phyloP scores from a whole-genome alignment of 2,113 vertebrate genomes.

The Nesogale talazaci region DNA sequence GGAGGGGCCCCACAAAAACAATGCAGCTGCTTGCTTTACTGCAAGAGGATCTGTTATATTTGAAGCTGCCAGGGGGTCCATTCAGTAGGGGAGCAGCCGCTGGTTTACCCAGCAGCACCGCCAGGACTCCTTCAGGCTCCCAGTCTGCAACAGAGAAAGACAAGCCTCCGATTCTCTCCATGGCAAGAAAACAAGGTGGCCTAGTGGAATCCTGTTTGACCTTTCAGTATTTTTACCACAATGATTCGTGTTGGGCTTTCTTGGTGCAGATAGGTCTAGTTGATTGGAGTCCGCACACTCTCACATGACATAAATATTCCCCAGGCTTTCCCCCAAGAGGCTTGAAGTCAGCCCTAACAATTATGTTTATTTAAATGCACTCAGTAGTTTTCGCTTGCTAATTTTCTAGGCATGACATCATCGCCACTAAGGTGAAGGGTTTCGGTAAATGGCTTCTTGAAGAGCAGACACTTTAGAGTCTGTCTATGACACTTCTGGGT shows the following conservation, averaged over 20 bases:
- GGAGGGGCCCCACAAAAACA: not conserved
- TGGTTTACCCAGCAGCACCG: too few species aligned
- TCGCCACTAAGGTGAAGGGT: not conserved
- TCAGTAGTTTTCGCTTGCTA: not conserved
- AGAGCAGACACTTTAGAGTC: not conserved
- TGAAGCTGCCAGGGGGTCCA: not conserved
- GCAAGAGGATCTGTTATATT: not conserved
- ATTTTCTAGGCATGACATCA: slow-evolving; percentile 26
- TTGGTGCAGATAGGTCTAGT: slow-evolving; percentile 29
- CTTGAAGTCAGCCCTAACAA: slow-evolving; percentile 44
- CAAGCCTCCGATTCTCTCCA: slow-evolving; percentile 17
- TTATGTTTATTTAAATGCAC: slow-evolving; percentile 41
- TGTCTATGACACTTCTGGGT: slow-evolving; percentile 13
- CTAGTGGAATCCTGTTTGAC: not conserved
- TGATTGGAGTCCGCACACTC: not conserved
- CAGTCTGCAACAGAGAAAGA: not conserved
- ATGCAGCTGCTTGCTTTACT: not conserved
- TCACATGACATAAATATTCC: slow-evolving; percentile 74
- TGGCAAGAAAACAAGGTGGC: not conserved
- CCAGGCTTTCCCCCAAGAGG: slow-evolving; percentile 65
- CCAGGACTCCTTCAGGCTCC: too few species aligned
- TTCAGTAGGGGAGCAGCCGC: too few species aligned
- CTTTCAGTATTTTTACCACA: slow-evolving; percentile 10
- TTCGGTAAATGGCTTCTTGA: slow-evolving; percentile 13
- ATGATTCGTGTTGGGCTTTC: slow-evolving; percentile 5